Percentiles rank a stretch among this genome's conserved stretches.
Conservation (phyloP, 2,797 vertebrate species). For the Hippocampus kuda region DNA sequence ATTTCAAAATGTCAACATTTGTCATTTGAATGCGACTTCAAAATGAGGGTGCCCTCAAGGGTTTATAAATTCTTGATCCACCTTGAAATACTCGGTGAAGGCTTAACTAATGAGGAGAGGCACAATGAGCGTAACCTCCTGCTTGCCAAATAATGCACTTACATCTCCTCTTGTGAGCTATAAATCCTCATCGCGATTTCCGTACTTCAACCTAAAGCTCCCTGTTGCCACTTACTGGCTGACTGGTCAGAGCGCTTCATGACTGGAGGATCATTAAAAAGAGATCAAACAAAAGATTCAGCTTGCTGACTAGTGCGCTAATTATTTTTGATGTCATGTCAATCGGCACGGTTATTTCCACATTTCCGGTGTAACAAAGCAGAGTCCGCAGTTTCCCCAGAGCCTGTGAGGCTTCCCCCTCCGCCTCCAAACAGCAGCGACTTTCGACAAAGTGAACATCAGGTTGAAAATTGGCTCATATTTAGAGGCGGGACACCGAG, state of each 20-base stretch:
- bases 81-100: background rate
- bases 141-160: background rate
- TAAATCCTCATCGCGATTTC: background rate
- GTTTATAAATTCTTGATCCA: background rate
- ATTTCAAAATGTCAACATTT: background rate
- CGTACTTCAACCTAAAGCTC: background rate
- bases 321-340: background rate
- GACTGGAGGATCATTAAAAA: background rate
- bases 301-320: background rate
- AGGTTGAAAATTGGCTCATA: conserved; percentile 59
- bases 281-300: background rate
- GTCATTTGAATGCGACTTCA: background rate
- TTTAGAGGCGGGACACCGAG: conserved; percentile 59
- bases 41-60: background rate
- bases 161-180: background rate
- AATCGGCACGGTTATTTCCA: background rate
- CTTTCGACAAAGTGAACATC: conserved; percentile 51
- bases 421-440: conserved; percentile 34
- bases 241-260: background rate
- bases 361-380: background rate
- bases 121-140: background rate
- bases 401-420: conserved; percentile 30
- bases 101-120: background rate
- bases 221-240: background rate
- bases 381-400: conserved; percentile 18